Conservation (phyloP, 2,113 vertebrate species). For the Neogale vison region DNA sequence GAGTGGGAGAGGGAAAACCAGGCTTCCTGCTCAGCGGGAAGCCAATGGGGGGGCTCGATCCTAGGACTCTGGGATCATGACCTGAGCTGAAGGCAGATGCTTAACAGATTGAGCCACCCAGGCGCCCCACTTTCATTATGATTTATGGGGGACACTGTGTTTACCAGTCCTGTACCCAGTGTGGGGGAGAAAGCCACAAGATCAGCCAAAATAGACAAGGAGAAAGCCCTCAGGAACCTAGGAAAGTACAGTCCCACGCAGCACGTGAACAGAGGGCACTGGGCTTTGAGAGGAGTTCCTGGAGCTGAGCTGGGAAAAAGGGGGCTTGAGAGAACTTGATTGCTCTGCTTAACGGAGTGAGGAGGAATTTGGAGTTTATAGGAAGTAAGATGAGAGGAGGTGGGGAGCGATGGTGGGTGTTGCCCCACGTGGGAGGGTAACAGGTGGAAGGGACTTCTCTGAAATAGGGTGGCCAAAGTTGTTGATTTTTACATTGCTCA, state of each 20-base stretch:
- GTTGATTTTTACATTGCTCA: not conserved
- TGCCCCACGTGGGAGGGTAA: not conserved
- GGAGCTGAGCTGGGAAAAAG: not conserved
- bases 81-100: no score
- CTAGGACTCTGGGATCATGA: no score
- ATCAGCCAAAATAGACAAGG: not conserved
- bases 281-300: not conserved
- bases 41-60: no score
- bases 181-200: not conserved
- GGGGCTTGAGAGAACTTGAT: not conserved
- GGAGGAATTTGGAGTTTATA: not conserved
- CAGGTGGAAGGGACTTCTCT: not conserved
- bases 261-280: not conserved
- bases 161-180: not conserved
- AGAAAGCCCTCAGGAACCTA: not conserved
- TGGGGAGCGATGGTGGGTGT: not conserved
- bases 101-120: no score
- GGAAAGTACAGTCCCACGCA: not conserved
- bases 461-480: not conserved
- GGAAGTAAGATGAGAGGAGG: not conserved
- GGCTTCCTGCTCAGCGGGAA: no score
- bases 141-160: not conserved
- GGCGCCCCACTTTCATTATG: not conserved
- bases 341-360: not conserved
- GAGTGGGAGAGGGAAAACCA: no score